A percentile compares a stretch with the other conserved stretches of the same genome.
These are phyloP conservation scores for Hymenopus coronatus DNA, from an alignment of 2,888 invertebrate genomes.

Conservation along the genomic window DNA sequence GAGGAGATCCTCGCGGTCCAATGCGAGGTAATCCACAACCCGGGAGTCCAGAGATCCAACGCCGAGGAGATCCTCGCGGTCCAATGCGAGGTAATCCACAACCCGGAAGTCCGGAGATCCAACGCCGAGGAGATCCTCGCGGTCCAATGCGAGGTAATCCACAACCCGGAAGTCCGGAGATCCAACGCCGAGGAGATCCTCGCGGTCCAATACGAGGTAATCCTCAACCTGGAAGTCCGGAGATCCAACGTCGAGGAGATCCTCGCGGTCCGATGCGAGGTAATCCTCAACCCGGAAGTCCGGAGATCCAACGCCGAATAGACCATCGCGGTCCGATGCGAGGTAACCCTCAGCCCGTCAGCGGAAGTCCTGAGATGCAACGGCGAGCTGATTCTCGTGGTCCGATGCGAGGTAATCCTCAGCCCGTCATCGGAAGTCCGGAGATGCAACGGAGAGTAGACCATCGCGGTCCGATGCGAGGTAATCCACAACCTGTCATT, in stretches of 20 bases:
- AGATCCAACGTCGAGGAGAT: background rate
- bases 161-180: background rate
- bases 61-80: background rate
- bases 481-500: background rate
- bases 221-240: slow-evolving; percentile 18
- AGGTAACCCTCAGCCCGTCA: background rate
- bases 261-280: background rate
- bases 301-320: slow-evolving; percentile 25
- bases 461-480: background rate
- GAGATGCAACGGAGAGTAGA: background rate
- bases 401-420: background rate
- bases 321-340: background rate
- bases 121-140: background rate
- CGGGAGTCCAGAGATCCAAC: background rate
- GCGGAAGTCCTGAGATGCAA: slow-evolving; percentile 12
- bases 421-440: slow-evolving; percentile 9
- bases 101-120: background rate
- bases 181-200: background rate
- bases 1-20: background rate
- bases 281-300: background rate
- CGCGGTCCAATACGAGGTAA: background rate
- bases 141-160: background rate
- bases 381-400: background rate
- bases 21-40: background rate
- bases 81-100: background rate